These are phyloP conservation scores for Caenorhabditis sp. DNA, from an alignment of 2,888 invertebrate species.

Conservation along the genomic window DNA sequence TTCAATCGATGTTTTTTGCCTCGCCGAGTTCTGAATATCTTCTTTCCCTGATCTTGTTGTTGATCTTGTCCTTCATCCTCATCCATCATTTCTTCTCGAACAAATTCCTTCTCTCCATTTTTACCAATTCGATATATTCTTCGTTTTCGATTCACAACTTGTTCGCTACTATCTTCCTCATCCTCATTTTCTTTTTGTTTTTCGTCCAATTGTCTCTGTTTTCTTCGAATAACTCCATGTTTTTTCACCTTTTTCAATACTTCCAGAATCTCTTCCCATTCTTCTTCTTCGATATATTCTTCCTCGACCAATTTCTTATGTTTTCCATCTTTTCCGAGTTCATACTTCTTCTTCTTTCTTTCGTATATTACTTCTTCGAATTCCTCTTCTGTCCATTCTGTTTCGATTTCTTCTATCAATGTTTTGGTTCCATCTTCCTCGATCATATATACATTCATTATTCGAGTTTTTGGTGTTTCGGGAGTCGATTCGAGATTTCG, in stretches of 20 bases:
- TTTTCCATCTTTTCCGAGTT: not conserved
- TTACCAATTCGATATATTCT: not conserved
- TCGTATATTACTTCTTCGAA: not conserved
- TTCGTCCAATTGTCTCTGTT: not conserved
- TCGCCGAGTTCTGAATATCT: too few species aligned
- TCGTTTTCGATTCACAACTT: not conserved
- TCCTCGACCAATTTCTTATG: not conserved
- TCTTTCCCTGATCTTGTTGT: too few species aligned
- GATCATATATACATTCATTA: not conserved
- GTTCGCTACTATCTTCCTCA: not conserved
- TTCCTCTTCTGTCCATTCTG: constrained; percentile 2
- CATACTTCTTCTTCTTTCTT: not conserved
- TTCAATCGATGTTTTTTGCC: too few species aligned
- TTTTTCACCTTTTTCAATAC: not conserved
- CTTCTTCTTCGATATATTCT: constrained; percentile 11
- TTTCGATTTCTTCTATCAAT: constrained; percentile 6
- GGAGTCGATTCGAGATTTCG: not conserved
- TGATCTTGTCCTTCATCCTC: not conserved
- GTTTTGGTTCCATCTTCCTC: not conserved
- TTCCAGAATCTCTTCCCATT: constrained; percentile 12
- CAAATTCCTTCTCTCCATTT: not conserved
- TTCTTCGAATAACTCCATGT: not conserved
- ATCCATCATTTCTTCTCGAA: not conserved
- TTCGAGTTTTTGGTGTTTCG: not conserved
- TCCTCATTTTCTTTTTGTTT: not conserved